Evolutionary conservation across 2,797 vertebrate species (phyloP), one percentile per base, ranked within the genome.

Genomic region (Scyliorhinus canicula): DNA sequence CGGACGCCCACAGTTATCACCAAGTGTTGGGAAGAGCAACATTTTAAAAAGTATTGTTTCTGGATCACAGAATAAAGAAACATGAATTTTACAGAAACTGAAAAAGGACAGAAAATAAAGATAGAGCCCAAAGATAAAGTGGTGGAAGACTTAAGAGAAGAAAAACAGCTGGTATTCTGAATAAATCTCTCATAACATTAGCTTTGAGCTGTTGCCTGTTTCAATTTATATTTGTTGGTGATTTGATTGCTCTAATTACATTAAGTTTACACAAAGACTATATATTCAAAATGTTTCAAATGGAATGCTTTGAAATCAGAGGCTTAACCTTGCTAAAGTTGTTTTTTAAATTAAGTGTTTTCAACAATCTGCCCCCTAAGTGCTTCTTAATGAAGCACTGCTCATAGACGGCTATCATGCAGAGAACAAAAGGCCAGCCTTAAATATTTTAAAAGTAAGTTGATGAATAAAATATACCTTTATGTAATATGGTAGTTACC

Each of bases 401-500:
- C 60, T 91, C 26, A 28, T 91, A 91, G 40, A 65, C 65, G n/a
- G 88, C 60, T 40, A 65, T 91, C 57, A 91, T 57, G 60, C 60
- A 26, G 88, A 65, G 60, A 91, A 91, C 57, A 91, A 91, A 65
- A 91, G 88, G 35, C 35, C n/a, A 65, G n/a, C 9, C 21, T 65
- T 65, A 91, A 91, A 91, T 65, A 91, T 91, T 91, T 91, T 44
- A 91, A 65, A 65, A 91, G 88, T 63, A 91, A 91, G 57, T 63
- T 63, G n/a, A 91, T 91, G 88, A 91, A 91, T 91, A 91, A 91
- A 63, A 65, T 28, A 91, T 91, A 35, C 60, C 88, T 44, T 6
- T 65, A 4, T 91, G 60, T 91, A 91, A 44, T 8, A 63, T n/a
- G 31, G 55, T n/a, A 40, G 55, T 57, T 90, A 90, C 86, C 8